These are phyloP conservation scores for Hartigia nigra DNA, from an alignment of 2,888 invertebrate genomes.

Conservation along the genomic window DNA sequence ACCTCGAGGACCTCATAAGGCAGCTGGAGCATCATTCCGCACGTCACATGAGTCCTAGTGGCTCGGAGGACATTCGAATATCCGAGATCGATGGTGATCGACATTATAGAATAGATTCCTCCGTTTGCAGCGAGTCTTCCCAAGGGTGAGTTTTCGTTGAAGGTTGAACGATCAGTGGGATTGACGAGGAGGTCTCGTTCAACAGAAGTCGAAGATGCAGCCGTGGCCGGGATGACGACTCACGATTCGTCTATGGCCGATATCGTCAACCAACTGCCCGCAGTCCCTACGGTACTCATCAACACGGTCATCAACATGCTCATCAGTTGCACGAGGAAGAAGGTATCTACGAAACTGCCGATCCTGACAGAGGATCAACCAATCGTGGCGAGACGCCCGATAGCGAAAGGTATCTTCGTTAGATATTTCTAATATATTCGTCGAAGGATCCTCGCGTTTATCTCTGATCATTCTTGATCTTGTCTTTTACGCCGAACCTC, in stretches of 20 bases:
- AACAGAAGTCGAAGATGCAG: conserved; percentile 72
- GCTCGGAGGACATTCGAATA: conserved; percentile 89
- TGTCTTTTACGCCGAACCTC: background rate
- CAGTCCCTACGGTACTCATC: conserved; percentile 65
- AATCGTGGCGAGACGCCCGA: conserved; percentile 86
- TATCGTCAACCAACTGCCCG: conserved; percentile 73
- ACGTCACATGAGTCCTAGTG: conserved; percentile 90
- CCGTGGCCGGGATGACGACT: conserved; percentile 75
- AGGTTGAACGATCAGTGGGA: background rate
- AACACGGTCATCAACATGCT: conserved; percentile 71
- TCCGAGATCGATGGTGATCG: conserved; percentile 91
- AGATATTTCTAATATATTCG: background rate
- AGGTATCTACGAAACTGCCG: conserved; percentile 89
- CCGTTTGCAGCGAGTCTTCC: conserved; percentile 78
- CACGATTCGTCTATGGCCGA: conserved; percentile 77
- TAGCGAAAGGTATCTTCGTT: conserved; percentile 79
- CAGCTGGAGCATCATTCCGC: conserved; percentile 89
- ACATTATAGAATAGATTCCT: conserved; percentile 85
- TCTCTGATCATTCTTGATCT: background rate
- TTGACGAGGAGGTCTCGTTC: conserved; percentile 18
- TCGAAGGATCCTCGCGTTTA: background rate
- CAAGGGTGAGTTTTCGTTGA: conserved; percentile 70
- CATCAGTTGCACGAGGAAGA: conserved; percentile 77
- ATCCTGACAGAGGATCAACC: conserved; percentile 76
- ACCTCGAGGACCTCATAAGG: conserved; percentile 89